Percentiles rank a stretch among this genome's conserved stretches.
These are phyloP conservation scores for Blastomussa wellsi DNA, from an alignment of 92 coral and sea anemone species.

Conservation along the genomic window DNA sequence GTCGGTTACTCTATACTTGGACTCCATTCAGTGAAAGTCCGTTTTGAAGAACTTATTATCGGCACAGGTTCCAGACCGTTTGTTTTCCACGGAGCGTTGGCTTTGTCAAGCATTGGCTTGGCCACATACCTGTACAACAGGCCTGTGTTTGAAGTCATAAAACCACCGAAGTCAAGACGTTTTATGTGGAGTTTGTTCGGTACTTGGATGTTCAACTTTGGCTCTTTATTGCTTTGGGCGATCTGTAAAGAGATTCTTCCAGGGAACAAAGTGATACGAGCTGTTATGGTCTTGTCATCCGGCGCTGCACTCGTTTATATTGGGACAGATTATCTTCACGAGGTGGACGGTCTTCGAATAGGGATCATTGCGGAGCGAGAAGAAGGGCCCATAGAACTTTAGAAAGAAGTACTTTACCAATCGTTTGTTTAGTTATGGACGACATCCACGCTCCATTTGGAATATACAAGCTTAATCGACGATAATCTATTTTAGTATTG, in stretches of 20 bases:
- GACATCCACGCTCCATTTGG: not conserved
- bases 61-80: slow-evolving; percentile 58
- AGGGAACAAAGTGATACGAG: slow-evolving; percentile 66
- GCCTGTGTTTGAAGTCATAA: slow-evolving; percentile 69
- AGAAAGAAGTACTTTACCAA: not conserved
- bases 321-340: slow-evolving; percentile 71
- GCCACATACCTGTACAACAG: slow-evolving; percentile 77
- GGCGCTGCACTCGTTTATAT: slow-evolving; percentile 73
- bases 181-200: slow-evolving; percentile 90
- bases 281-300: slow-evolving; percentile 74
- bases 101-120: slow-evolving; percentile 79
- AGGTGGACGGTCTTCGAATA: slow-evolving; percentile 64
- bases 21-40: slow-evolving; percentile 75
- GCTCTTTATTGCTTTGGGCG: slow-evolving; percentile 93
- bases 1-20: slow-evolving; percentile 79
- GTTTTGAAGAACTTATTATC: slow-evolving; percentile 61
- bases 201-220: slow-evolving; percentile 82
- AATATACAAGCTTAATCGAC: not conserved
- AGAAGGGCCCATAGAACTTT: slow-evolving; percentile 33
- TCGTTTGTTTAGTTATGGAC: not conserved
- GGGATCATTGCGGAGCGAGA: slow-evolving; percentile 71
- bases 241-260: slow-evolving; percentile 87
- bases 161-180: slow-evolving; percentile 72
- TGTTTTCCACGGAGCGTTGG: slow-evolving; percentile 76
- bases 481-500: not conserved